Conservation (phyloP, 2,797 vertebrate species). For the Hephaestus fuliginosus region DNA sequence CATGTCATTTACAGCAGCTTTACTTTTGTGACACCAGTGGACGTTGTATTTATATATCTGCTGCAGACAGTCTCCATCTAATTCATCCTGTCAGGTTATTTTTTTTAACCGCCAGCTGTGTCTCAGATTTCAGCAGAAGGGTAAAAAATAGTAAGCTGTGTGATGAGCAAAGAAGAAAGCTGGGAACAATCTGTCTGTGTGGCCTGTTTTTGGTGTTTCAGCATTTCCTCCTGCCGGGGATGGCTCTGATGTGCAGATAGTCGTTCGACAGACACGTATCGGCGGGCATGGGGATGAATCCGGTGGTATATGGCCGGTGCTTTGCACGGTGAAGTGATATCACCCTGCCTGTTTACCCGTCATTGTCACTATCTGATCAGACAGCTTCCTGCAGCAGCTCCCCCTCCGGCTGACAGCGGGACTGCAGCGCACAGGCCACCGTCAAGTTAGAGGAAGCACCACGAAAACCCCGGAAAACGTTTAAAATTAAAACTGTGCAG, state of each 20-base stretch:
- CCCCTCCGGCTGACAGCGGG: slow-evolving; percentile 75
- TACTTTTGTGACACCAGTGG: slow-evolving; percentile 28
- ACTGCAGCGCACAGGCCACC: slow-evolving; percentile 61
- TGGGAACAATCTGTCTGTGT: slow-evolving; percentile 28
- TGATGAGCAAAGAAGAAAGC: slow-evolving; percentile 47
- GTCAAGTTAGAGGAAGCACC: slow-evolving; percentile 46
- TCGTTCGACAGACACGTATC: not conserved
- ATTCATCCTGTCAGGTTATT: slow-evolving; percentile 39
- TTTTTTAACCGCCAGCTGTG: slow-evolving; percentile 32
- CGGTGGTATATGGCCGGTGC: slow-evolving; percentile 23
- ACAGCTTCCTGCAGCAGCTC: slow-evolving; percentile 87
- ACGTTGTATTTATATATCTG: slow-evolving; percentile 43
- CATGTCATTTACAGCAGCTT: slow-evolving; percentile 24
- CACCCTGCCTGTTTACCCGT: slow-evolving; percentile 81
- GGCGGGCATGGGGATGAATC: slow-evolving; percentile 12
- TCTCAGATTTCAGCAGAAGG: slow-evolving; percentile 59
- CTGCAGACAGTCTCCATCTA: slow-evolving; percentile 36
- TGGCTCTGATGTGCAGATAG: not conserved
- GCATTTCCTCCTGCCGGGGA: not conserved
- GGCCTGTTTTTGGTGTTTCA: slow-evolving; percentile 4
- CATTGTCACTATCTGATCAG: slow-evolving; percentile 81
- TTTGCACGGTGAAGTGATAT: slow-evolving; percentile 61
- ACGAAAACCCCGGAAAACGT: slow-evolving; percentile 11
- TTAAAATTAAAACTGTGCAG: slow-evolving; percentile 41
- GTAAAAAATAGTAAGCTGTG: slow-evolving; percentile 50